phyloP scores from a whole-genome alignment of 2,113 vertebrate species.

The Sphyrna mokarran region DNA sequence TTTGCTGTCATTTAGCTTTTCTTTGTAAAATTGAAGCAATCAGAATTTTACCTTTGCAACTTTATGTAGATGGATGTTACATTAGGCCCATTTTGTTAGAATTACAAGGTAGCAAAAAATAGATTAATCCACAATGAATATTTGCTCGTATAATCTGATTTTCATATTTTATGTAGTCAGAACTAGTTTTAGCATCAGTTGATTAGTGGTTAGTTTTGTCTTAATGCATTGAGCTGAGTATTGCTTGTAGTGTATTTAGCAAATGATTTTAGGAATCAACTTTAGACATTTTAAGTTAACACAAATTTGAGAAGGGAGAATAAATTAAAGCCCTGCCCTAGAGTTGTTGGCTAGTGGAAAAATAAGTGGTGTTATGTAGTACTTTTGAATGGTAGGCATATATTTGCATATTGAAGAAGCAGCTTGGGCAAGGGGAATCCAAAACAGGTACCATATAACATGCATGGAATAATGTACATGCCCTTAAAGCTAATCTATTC shows the following conservation, averaged over 20 bases:
- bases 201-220: not conserved
- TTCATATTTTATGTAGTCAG: conserved; percentile 27
- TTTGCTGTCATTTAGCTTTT: not conserved
- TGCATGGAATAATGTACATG: conserved; percentile 99
- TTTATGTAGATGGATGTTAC: conserved; percentile 15
- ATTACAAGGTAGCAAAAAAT: not conserved
- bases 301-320: conserved; percentile 8
- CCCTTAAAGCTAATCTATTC: conserved; percentile 99
- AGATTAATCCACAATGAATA: not conserved
- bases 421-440: conserved; percentile 50
- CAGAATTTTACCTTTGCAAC: not conserved
- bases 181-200: conserved; percentile 23
- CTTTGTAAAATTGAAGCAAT: conserved; percentile 16
- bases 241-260: not conserved
- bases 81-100: conserved; percentile 30
- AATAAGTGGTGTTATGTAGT: conserved; percentile 14
- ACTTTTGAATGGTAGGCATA: conserved; percentile 24
- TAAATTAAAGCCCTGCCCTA: not conserved
- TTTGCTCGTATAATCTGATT: conserved; percentile 15
- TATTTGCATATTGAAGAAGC: conserved; percentile 31
- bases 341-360: not conserved
- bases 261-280: not conserved
- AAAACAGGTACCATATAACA: conserved; percentile 74
- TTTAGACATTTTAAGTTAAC: not conserved
- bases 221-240: conserved; percentile 14